Evolutionary conservation across 1,140 invertebrate genomes (phyloP).

Genomic region (Eumaeus atala): DNA sequence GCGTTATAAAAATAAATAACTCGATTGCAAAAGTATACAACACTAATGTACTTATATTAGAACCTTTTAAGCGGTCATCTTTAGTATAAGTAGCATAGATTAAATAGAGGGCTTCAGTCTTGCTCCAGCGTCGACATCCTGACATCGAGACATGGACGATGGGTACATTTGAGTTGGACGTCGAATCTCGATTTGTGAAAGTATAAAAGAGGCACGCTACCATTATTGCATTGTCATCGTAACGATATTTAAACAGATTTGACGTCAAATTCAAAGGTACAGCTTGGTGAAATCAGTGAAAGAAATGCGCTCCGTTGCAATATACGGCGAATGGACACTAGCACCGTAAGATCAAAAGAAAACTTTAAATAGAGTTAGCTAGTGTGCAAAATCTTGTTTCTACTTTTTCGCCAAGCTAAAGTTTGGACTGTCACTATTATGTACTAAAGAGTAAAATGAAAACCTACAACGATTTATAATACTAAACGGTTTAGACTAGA

Average conservation of each 20-base stretch:
- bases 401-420: not conserved
- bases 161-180: not conserved
- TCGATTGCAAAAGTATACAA: constrained; percentile 32
- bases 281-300: no score
- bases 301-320: no score
- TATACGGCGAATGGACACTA: no score
- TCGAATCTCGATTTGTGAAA: not conserved
- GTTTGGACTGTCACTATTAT: not conserved
- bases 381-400: no score
- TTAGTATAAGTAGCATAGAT: constrained; percentile 24
- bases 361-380: no score
- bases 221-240: no score
- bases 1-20: constrained; percentile 38
- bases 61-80: constrained; percentile 23
- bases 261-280: no score
- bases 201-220: not conserved
- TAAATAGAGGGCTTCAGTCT: constrained; percentile 38
- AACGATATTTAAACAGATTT: no score
- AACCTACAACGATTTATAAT: constrained; percentile 7
- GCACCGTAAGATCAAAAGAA: no score
- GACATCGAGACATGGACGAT: not conserved
- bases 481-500: constrained; percentile 34
- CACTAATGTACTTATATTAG: constrained; percentile 26
- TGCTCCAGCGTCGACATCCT: constrained; percentile 17
- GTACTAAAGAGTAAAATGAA: constrained; percentile 4